Evolutionary conservation across 2,113 vertebrate genomes (phyloP), one percentile per base, ranked within the genome.

Genomic region (Thunnus maccoyii): DNA sequence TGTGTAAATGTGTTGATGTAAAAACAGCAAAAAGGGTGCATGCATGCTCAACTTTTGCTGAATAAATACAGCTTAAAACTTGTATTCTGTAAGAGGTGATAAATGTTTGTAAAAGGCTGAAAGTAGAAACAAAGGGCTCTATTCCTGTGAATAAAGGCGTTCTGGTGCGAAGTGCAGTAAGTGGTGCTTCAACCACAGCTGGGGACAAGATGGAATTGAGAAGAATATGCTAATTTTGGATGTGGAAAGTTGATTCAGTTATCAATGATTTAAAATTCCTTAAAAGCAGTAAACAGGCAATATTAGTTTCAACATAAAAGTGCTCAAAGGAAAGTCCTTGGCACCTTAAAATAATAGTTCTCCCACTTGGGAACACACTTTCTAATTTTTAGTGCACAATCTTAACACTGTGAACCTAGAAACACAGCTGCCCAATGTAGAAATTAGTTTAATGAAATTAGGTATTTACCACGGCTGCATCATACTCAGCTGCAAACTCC

Each of bases 31-130:
- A 80, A 61, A 79, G 67, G 74, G 82, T 82, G 68, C 60, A 83
- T 51, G 27, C 85, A 90, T 90, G 89, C 86, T 84, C 75, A 84
- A 86, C 72, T 66, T 83, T 79, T 81, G 57, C 76, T 71, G 62
- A 71, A 46, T 63, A 80, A 83, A 79, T 66, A 69, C 78, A 85
- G 22, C 82, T 76, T 81, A 66, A 25, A 62, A 64, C 4, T 2
- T 18, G 16, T 65, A 27, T 41, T 48, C 15, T 66, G 17, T 65
- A 72, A 22, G 16, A 70, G 51, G 69, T 78, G 73, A 41, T 9
- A 61, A 44, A 62, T 68, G 41, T 57, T 56, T 51, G 27, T 74
- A 68, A 30, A 68, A 66, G 13, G 58, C 46, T 73, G 46, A 64
- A 12, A 27, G 3, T 61, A 30, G 44, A 70, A 44, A 46, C 52